Conservation (phyloP, 2,113 vertebrate genomes). For the Antigone vipio region DNA sequence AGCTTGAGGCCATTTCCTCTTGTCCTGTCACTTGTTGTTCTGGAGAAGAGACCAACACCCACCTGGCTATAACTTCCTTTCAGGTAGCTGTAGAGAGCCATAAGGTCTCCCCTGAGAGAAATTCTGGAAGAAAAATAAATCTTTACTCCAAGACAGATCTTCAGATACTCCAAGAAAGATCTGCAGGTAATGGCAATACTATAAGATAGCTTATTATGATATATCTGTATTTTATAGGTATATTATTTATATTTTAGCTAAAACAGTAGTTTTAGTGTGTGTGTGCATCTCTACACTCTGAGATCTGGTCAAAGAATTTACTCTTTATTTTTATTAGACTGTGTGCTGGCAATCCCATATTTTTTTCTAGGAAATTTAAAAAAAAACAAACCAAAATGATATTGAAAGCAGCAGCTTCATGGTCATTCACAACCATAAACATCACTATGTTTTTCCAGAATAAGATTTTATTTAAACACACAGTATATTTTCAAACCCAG, state of each 20-base stretch:
- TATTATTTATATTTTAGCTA: neutral
- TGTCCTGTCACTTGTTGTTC: no score
- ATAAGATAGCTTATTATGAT: no score
- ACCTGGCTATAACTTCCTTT: no score
- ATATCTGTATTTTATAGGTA: neutral
- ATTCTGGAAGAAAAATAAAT: neutral
- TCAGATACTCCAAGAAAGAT: neutral
- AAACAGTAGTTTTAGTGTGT: neutral
- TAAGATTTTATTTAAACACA: neutral
- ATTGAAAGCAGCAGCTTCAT: neutral
- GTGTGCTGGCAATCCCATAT: neutral
- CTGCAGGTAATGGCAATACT: neutral
- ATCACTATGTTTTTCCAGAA: neutral
- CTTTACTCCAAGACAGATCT: neutral
- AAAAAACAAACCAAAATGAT: neutral
- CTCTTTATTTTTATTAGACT: neutral
- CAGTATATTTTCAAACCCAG: neutral
- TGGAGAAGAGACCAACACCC: no score
- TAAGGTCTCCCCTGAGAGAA: no score
- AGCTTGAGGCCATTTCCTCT: no score
- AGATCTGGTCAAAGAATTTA: neutral
- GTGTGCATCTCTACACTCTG: neutral
- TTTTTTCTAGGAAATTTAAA: neutral
- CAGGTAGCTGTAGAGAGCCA: no score
- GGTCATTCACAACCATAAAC: neutral